These are phyloP conservation scores for Temnothorax nylanderi DNA, from an alignment of 1,140 invertebrate genomes.

Conservation along the genomic window DNA sequence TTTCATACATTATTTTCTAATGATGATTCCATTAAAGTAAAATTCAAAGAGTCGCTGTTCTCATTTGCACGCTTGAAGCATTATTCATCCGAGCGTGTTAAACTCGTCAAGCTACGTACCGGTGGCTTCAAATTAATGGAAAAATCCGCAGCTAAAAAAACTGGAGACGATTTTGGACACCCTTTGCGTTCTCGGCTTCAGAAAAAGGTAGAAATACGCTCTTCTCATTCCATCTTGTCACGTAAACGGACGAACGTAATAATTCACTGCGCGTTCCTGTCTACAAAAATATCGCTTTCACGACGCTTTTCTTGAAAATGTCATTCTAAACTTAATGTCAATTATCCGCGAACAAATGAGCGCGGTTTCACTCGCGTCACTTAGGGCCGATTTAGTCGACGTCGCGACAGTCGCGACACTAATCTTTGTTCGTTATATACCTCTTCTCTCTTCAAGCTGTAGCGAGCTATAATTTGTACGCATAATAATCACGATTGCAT, in stretches of 20 bases:
- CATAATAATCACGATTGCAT: no score
- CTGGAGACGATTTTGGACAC: conserved; percentile 30
- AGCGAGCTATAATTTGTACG: not conserved
- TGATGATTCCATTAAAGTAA: not conserved
- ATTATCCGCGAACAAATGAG: conserved; percentile 58
- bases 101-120: not conserved
- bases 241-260: conserved; percentile 55
- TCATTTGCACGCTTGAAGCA: not conserved
- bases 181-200: not conserved
- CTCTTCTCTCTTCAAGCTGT: not conserved
- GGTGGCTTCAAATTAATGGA: conserved; percentile 40
- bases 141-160: conserved; percentile 1
- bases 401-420: not conserved
- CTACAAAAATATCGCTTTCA: conserved; percentile 43
- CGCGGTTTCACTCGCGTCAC: conserved; percentile 21
- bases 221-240: conserved; percentile 47
- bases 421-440: conserved; percentile 15
- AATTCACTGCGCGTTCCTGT: conserved; percentile 34
- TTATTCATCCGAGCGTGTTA: conserved; percentile 1
- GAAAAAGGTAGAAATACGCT: not conserved
- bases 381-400: conserved; percentile 16
- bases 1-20: conserved; percentile 12
- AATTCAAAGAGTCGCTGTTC: not conserved
- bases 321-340: conserved; percentile 53
- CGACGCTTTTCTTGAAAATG: conserved; percentile 17